phyloP scores from a whole-genome alignment of 2,797 vertebrate genomes.

The Poeciliopsis turneri region DNA sequence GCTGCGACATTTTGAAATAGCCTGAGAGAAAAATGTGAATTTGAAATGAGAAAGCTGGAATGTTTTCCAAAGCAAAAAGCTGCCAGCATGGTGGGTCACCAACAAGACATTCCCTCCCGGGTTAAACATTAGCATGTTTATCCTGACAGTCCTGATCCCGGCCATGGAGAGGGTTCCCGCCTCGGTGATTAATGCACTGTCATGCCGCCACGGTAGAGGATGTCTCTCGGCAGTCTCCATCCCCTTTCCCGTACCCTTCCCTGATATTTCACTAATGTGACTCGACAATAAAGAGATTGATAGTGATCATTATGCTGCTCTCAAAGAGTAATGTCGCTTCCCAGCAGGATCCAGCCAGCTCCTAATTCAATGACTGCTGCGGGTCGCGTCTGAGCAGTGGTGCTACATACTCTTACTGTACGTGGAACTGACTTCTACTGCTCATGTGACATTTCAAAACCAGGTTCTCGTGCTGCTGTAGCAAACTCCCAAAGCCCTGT shows the following conservation, averaged over 20 bases:
- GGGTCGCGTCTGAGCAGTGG: constrained; percentile 41
- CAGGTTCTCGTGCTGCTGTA: constrained; percentile 36
- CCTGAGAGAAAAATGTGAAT: constrained; percentile 55
- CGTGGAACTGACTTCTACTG: constrained; percentile 30
- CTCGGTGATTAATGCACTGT: constrained; percentile 77
- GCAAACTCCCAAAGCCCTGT: constrained; percentile 31
- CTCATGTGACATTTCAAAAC: constrained; percentile 46
- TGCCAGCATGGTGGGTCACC: constrained; percentile 36
- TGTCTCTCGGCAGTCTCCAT: constrained; percentile 74
- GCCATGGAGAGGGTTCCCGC: constrained; percentile 64
- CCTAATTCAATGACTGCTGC: constrained; percentile 68
- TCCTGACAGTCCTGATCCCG: constrained; percentile 62
- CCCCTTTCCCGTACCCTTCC: constrained; percentile 68
- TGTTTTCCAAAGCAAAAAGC: constrained; percentile 47
- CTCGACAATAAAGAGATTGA: constrained; percentile 80
- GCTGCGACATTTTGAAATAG: constrained; percentile 42
- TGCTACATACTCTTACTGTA: constrained; percentile 49
- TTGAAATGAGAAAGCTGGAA: constrained; percentile 54
- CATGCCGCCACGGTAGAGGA: constrained; percentile 67
- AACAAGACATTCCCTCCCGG: constrained; percentile 32
- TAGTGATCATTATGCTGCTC: constrained; percentile 77
- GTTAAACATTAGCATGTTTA: constrained; percentile 60
- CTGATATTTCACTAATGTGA: constrained; percentile 79
- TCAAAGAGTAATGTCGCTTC: constrained; percentile 78
- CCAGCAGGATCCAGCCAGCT: constrained; percentile 65